phyloP scores from a whole-genome alignment of 2,113 vertebrate genomes.

The Riparia riparia region DNA sequence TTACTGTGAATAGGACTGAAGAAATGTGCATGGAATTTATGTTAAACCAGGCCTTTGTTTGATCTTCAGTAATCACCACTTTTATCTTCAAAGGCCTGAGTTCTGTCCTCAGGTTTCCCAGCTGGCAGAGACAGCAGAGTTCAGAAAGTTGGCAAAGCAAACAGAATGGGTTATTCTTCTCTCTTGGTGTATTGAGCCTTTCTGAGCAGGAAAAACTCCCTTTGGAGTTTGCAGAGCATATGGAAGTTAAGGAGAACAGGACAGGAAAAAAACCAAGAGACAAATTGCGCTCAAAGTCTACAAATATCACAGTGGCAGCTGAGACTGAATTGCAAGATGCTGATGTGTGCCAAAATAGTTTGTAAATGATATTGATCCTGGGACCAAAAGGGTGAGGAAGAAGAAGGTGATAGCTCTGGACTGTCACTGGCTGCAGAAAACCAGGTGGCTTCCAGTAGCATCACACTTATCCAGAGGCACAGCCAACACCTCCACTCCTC shows the following conservation, averaged over 20 bases:
- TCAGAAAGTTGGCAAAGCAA: not conserved
- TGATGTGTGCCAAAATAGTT: not conserved
- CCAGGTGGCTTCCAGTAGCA: not conserved
- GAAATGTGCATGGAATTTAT: not conserved
- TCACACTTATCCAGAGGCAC: not conserved
- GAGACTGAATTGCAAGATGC: not conserved
- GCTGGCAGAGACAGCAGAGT: not conserved
- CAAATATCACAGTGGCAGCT: not conserved
- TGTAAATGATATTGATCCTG: not conserved
- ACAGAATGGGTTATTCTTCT: conserved; percentile 2
- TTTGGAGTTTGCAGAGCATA: not conserved
- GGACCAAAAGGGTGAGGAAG: not conserved
- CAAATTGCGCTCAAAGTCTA: not conserved
- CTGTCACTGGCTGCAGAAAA: not conserved
- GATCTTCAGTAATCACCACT: not conserved
- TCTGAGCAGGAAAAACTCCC: not conserved
- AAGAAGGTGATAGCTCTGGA: not conserved
- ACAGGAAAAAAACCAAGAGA: not conserved
- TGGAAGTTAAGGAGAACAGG: not conserved
- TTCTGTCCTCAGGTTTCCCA: conserved; percentile 40
- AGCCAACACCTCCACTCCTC: not conserved
- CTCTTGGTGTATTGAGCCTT: not conserved
- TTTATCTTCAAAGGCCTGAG: conserved; percentile 21
- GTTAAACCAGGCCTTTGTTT: conserved; percentile 3
- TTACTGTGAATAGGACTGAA: not conserved